These are phyloP conservation scores for Tortrix viridana DNA, from an alignment of 2,888 invertebrate genomes.

Conservation along the genomic window DNA sequence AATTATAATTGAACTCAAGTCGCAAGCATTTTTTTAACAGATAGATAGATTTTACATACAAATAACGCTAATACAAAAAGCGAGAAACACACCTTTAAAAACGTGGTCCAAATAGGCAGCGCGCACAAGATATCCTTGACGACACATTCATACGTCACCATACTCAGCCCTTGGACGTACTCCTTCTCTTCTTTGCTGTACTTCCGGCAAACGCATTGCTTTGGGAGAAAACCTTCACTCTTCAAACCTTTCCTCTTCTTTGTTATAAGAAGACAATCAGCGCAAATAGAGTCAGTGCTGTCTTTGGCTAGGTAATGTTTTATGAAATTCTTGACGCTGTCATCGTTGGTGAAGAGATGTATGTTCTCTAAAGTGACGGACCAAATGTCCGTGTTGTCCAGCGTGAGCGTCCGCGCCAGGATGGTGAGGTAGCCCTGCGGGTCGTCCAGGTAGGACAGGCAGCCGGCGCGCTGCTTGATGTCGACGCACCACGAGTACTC, in stretches of 20 bases:
- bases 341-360: slow-evolving; percentile 90
- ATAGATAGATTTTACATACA: no score
- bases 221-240: slow-evolving; percentile 52
- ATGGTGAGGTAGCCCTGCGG: slow-evolving; percentile 91
- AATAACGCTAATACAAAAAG: no score
- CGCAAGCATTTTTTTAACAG: no score
- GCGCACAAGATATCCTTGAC: slow-evolving; percentile 91
- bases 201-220: slow-evolving; percentile 60
- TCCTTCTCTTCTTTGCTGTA: slow-evolving; percentile 74
- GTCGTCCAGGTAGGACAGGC: slow-evolving; percentile 93
- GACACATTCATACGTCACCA: slow-evolving; percentile 91
- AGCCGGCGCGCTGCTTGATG: slow-evolving; percentile 95
- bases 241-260: slow-evolving; percentile 52
- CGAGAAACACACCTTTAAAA: slow-evolving; percentile 84
- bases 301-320: slow-evolving; percentile 85
- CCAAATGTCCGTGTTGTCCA: slow-evolving; percentile 89
- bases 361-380: slow-evolving; percentile 86
- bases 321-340: slow-evolving; percentile 87
- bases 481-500: slow-evolving; percentile 88
- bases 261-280: slow-evolving; percentile 44
- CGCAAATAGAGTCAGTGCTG: slow-evolving; percentile 43
- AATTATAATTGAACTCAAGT: no score
- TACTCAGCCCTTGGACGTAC: slow-evolving; percentile 85
- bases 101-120: slow-evolving; percentile 88
- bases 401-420: slow-evolving; percentile 91